Evolutionary conservation across 2,113 vertebrate genomes (phyloP).

Genomic region (Sardina pilchardus): DNA sequence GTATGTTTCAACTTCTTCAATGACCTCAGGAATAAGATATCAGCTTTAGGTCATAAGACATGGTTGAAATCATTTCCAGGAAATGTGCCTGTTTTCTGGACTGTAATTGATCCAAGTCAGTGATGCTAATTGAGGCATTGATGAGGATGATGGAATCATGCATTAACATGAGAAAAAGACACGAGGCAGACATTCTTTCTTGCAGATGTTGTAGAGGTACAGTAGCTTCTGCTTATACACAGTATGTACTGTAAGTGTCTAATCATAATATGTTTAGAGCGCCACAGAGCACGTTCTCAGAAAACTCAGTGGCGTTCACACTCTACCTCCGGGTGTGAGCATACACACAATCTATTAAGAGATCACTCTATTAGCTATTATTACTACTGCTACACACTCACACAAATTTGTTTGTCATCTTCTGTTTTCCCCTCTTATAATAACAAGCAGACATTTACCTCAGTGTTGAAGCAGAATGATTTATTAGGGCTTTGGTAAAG

Average conservation of each 20-base stretch:
- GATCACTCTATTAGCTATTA: neutral
- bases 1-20: too few relatives aligned
- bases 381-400: neutral
- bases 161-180: neutral
- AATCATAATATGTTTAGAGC: too few relatives aligned
- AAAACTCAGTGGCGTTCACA: too few relatives aligned
- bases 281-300: too few relatives aligned
- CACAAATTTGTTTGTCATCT: neutral
- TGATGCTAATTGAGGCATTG: neutral
- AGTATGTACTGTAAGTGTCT: too few relatives aligned
- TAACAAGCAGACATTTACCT: conserved; percentile 54
- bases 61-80: too few relatives aligned
- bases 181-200: too few relatives aligned
- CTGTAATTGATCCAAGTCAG: neutral
- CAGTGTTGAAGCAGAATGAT: conserved; percentile 60
- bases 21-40: neutral
- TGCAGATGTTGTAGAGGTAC: too few relatives aligned
- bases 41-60: neutral
- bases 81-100: neutral
- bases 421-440: conserved; percentile 23
- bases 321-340: neutral
- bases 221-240: too few relatives aligned
- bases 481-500: conserved; percentile 67
- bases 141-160: neutral
- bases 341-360: neutral